A percentile compares a stretch with the other conserved stretches of the same genome.
Conservation (phyloP, 2,113 vertebrate genomes). For the Aegotheles bennettii region DNA sequence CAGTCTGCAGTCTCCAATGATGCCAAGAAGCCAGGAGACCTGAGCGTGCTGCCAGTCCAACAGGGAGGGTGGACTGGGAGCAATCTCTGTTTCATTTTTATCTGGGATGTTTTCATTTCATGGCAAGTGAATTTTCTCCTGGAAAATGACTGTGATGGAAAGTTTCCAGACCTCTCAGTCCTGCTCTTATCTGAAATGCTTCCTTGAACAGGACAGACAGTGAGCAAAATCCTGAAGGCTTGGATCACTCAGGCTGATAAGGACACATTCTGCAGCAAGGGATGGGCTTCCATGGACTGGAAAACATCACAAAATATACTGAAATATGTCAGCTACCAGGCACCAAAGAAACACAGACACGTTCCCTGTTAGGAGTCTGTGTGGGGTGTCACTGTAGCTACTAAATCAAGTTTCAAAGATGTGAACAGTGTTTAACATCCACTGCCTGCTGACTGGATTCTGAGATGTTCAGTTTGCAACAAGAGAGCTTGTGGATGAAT, state of each 20-base stretch:
- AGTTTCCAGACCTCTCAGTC: not conserved
- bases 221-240: not conserved
- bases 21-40: not conserved
- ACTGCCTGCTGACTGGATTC: not conserved
- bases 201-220: not conserved
- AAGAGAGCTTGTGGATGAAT: not conserved
- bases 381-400: not conserved
- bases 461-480: not conserved
- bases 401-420: not conserved
- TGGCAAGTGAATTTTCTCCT: not conserved
- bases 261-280: not conserved
- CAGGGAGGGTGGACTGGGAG: not conserved
- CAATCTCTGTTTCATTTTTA: not conserved
- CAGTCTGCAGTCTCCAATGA: not conserved
- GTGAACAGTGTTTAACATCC: not conserved
- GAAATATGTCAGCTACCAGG: not conserved
- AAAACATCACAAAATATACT: not conserved
- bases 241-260: not conserved
- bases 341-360: not conserved
- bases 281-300: not conserved
- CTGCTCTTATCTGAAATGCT: not conserved
- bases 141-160: not conserved
- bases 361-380: not conserved
- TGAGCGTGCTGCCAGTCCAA: not conserved
- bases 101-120: not conserved